Base-by-base conservation (phyloP, 1,140 invertebrate genomes). In the Drosophila subobscura region DNA sequence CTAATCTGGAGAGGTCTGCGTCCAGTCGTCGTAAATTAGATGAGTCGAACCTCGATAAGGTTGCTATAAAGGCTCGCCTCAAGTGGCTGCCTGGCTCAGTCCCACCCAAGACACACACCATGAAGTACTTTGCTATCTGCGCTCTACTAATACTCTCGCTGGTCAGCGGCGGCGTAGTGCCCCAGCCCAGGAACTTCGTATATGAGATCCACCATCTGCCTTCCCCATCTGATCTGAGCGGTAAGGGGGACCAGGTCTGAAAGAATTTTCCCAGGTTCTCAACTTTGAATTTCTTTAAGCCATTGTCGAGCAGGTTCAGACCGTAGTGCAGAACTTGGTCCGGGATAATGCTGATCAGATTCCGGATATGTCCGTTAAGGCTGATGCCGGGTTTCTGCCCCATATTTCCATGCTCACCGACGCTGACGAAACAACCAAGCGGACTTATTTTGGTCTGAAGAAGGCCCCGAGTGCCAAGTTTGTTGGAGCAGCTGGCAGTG, bases 111-210 rank as follows among this genome's bases (percentile, higher is more conserved):
- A 60, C 33, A 44, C 42, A 14, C 55, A 75, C 47, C 47, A 85
- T 85, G 81, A 86, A 81, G 65, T 59, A 66, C 51, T 47, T 77
- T n/a, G 54, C 83, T 20, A 37, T 85, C 29, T 77, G 65, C 42
- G 73, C 74, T 2, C 61, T 85, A 0, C 65, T 85, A 14, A 68
- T 85, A 25, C 51, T 85, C 23, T 77, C 81, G 49, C 73, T 86
- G 22, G 81, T 86, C 68, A 80, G 67, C 33, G 81, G 65, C 47
- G 53, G 77, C 46, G 51, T 72, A 8, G 7, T 40, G 54, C 50
- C 73, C 70, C 27, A 51, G 37, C 10, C 12, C 22, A 56, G 44
- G 3, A 49, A 52, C 53, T 22, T 41, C 23, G 60, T 64, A 7
- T 73, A 73, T 22, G 70, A 74, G 37, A 74, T 74, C 12, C 59